These are phyloP conservation scores for Cygnus olor DNA, from an alignment of 2,797 vertebrate genomes.

Conservation along the genomic window DNA sequence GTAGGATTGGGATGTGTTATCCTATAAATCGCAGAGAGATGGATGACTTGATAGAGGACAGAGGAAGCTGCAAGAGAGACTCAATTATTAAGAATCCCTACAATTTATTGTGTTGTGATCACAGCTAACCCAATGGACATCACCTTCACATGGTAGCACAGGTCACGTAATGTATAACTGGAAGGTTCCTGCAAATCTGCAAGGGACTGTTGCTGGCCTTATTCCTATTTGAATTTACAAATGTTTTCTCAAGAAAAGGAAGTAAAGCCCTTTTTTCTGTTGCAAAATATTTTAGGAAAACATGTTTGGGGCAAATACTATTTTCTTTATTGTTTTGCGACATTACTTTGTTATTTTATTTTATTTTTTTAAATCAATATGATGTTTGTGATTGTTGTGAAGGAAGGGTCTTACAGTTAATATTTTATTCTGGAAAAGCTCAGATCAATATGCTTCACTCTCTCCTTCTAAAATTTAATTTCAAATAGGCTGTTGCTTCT, in stretches of 20 bases:
- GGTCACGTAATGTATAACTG: background rate
- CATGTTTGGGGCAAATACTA: background rate
- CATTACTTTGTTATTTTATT: background rate
- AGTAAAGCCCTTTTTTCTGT: background rate
- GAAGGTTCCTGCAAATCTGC: background rate
- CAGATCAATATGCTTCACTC: constrained; percentile 18
- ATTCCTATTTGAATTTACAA: background rate
- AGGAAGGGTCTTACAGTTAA: constrained; percentile 18
- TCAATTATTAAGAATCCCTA: background rate
- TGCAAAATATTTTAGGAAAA: constrained; percentile 9
- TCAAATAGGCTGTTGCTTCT: constrained; percentile 5
- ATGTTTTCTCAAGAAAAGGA: background rate
- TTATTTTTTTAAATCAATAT: background rate
- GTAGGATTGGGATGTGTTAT: background rate
- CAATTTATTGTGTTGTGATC: background rate
- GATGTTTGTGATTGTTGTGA: background rate
- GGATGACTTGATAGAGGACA: background rate
- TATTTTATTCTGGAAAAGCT: constrained; percentile 55
- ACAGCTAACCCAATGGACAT: background rate
- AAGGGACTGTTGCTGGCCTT: background rate
- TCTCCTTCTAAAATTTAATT: constrained; percentile 20
- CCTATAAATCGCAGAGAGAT: background rate
- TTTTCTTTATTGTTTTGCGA: constrained; percentile 34
- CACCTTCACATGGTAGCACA: background rate
- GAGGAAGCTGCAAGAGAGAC: background rate